Conservation (phyloP, 2,797 vertebrate species). For the Enteromius radiatus region DNA sequence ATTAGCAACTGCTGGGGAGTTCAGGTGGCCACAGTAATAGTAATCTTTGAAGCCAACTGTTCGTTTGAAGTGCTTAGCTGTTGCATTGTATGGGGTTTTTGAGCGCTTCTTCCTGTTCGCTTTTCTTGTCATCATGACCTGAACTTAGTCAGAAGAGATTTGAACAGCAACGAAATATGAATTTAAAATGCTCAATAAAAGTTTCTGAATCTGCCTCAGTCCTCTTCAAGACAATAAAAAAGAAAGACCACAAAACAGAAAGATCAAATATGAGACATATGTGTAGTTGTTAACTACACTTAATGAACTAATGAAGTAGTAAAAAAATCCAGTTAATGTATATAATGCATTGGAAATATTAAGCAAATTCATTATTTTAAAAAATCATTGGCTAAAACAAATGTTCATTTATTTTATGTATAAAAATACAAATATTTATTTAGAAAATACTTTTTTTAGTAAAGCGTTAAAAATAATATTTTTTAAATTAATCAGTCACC, state of each 20-base stretch:
- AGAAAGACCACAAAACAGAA: background rate
- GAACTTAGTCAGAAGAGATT: background rate
- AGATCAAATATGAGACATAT: background rate
- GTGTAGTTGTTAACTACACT: too few relatives aligned
- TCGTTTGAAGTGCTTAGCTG: slow-evolving; percentile 9
- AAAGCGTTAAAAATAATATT: too few relatives aligned
- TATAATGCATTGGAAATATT: background rate
- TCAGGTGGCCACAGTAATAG: slow-evolving; percentile 24
- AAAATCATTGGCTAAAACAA: background rate
- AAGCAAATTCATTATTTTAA: background rate
- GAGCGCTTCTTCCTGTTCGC: background rate
- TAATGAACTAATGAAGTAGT: background rate
- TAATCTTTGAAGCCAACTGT: slow-evolving; percentile 29
- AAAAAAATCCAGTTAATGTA: background rate
- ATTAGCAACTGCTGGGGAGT: slow-evolving; percentile 39
- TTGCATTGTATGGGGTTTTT: slow-evolving; percentile 1
- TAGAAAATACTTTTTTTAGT: background rate
- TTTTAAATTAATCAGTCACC: background rate
- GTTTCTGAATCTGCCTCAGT: background rate
- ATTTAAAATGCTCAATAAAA: background rate
- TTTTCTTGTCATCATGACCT: background rate
- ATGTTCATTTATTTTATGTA: background rate
- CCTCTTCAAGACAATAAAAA: background rate
- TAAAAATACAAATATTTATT: background rate
- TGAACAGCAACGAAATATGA: background rate